phyloP scores from a whole-genome alignment of 2,113 vertebrate genomes.

The Tetraodon nigroviridis region DNA sequence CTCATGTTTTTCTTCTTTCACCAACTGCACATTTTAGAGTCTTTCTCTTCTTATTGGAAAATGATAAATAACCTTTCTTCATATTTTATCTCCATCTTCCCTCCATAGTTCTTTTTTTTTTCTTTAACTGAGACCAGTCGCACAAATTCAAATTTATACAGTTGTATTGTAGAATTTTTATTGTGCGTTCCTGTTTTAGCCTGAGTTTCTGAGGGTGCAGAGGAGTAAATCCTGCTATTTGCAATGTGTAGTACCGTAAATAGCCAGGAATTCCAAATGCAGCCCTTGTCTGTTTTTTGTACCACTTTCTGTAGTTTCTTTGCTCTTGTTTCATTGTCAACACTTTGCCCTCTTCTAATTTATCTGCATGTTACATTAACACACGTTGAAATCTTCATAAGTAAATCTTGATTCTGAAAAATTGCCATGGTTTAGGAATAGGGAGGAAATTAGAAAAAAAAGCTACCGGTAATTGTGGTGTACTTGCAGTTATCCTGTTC shows the following conservation, averaged over 20 bases:
- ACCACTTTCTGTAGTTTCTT: neutral
- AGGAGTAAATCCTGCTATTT: neutral
- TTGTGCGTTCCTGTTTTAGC: neutral
- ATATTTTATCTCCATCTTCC: constrained; percentile 1
- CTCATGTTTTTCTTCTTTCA: constrained; percentile 29
- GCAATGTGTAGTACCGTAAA: neutral
- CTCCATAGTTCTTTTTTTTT: constrained; percentile 1
- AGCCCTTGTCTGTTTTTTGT: neutral
- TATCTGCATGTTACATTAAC: constrained; percentile 1
- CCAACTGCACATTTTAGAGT: constrained; percentile 13
- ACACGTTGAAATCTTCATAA: too few species aligned
- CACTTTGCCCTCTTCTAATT: neutral
- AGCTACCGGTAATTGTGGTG: too few species aligned
- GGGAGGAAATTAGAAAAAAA: too few species aligned
- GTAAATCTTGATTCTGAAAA: too few species aligned
- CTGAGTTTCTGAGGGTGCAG: too few species aligned
- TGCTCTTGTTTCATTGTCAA: neutral
- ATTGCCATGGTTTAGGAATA: too few species aligned
- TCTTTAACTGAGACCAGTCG: neutral
- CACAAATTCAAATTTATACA: too few species aligned
- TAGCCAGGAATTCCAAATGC: neutral
- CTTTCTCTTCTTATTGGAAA: neutral
- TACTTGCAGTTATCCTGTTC: too few species aligned
- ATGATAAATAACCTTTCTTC: neutral
- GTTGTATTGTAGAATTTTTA: neutral